Percentiles rank a stretch among this genome's conserved stretches.
Evolutionary conservation across 30 jellyfish, hydroid and myxozoan genomes (phyloP).

Genomic region (Clytia hemisphaerica): DNA sequence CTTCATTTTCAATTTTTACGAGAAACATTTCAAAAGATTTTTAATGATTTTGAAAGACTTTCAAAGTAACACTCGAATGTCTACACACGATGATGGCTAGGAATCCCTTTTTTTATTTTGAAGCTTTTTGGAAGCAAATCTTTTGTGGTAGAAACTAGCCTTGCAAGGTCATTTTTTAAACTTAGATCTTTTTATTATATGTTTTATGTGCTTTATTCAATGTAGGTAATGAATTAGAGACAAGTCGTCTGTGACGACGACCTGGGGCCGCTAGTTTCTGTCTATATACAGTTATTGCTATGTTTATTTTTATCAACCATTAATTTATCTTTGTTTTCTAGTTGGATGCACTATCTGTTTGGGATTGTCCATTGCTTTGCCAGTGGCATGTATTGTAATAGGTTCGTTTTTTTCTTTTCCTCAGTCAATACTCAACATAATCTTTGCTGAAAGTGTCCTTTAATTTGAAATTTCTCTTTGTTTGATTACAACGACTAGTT

Average conservation of each 20-base stretch:
- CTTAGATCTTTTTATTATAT: neutral
- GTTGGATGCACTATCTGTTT: constrained; percentile 80
- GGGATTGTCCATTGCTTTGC: constrained; percentile 66
- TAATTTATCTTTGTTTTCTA: constrained; percentile 12
- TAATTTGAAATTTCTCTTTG: neutral
- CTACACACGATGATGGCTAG: too few species aligned
- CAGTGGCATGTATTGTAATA: constrained; percentile 76
- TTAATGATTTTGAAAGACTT: too few species aligned
- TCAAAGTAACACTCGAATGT: too few species aligned
- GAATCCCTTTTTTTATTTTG: too few species aligned
- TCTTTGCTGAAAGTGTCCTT: neutral
- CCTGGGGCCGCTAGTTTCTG: too few species aligned
- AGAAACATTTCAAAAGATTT: too few species aligned
- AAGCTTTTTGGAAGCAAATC: too few species aligned
- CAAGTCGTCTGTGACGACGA: too few species aligned
- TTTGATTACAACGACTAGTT: too few species aligned
- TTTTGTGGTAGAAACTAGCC: too few species aligned
- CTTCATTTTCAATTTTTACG: too few species aligned
- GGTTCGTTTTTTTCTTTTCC: constrained; percentile 47
- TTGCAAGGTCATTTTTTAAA: neutral
- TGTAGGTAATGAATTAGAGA: neutral
- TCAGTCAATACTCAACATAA: neutral
- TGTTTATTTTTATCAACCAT: too few species aligned
- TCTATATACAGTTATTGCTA: neutral
- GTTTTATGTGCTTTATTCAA: neutral